Evolutionary conservation across 2,888 invertebrate species (phyloP), one percentile per base, ranked within the genome.

Genomic region (Stegophylla sp.): DNA sequence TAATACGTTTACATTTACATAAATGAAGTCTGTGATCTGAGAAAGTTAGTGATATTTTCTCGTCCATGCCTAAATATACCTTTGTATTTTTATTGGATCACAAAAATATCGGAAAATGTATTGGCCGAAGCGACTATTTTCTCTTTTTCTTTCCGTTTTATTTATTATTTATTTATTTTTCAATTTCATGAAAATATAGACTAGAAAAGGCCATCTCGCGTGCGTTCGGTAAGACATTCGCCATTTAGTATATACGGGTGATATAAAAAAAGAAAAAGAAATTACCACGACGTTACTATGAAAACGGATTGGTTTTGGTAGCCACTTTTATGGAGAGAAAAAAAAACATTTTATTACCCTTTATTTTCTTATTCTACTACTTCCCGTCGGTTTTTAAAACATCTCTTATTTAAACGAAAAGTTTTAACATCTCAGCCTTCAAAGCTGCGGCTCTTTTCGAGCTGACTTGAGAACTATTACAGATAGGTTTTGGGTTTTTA

Each of bases 401-500:
- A 23, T 43, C 26, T 23, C 72, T 20, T 41, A 53, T 56, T 17
- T 41, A 41, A 56, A 41, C 71, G 71, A 56, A 72, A 56, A 56
- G 17, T 72, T 72, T 72, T 72, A 56, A 56, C 72, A 15, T 72
- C 56, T 34, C 23, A 10, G 41, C 23, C 53, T 23, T 23, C 28
- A 28, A 48, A 43, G n/a, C 23, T 51, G 51, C 45, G 4, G 43
- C 43, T 43, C n/a, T 69, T 53, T 67, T 69, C 28, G n/a, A 13
- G 51, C n/a, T 51, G 51, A n/a, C n/a, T 69, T 15, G n/a, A 69
- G 51, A 51, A 69, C 34, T 69, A 51, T 69, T 69, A 28, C 48
- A 43, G n/a, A n/a, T 72, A 20, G 72, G 56, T 56, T 56, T 72
- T 72, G 4, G 1, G 23, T 53, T 71, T 71, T 71, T 56, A 71